These are phyloP conservation scores for Cyanocitta stelleri DNA, from an alignment of 2,113 vertebrate genomes.

Conservation along the genomic window DNA sequence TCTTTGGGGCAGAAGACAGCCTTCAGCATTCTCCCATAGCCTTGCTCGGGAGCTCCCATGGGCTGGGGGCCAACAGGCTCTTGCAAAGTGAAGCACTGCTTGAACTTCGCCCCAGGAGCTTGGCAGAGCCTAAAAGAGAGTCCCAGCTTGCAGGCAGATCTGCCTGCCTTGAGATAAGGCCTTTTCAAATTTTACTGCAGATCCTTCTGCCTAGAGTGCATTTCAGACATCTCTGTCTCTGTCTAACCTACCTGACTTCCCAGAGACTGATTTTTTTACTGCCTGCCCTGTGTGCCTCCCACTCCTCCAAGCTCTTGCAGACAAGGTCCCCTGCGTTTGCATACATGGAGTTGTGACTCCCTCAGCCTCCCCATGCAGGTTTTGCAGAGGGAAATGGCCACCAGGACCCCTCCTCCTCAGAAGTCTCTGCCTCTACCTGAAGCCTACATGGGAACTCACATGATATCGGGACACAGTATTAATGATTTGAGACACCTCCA, in stretches of 20 bases:
- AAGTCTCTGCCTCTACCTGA: neutral
- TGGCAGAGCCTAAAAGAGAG: neutral
- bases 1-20: neutral
- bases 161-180: neutral
- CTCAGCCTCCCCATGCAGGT: neutral
- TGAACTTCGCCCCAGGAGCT: neutral
- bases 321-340: neutral
- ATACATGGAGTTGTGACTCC: accelerated
- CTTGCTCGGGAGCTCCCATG: neutral
- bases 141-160: neutral
- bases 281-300: neutral
- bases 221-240: neutral
- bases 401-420: neutral
- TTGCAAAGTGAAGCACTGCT: neutral
- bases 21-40: neutral
- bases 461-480: accelerated
- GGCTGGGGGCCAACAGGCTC: neutral
- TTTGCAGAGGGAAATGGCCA: neutral
- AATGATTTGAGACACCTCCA: neutral
- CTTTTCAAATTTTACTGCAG: neutral
- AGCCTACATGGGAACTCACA: neutral
- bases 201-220: neutral
- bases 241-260: neutral
- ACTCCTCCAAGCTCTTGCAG: neutral
- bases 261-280: neutral